Evolutionary conservation across 2,888 invertebrate genomes (phyloP).

Genomic region (Temnothorax rugatulus): DNA sequence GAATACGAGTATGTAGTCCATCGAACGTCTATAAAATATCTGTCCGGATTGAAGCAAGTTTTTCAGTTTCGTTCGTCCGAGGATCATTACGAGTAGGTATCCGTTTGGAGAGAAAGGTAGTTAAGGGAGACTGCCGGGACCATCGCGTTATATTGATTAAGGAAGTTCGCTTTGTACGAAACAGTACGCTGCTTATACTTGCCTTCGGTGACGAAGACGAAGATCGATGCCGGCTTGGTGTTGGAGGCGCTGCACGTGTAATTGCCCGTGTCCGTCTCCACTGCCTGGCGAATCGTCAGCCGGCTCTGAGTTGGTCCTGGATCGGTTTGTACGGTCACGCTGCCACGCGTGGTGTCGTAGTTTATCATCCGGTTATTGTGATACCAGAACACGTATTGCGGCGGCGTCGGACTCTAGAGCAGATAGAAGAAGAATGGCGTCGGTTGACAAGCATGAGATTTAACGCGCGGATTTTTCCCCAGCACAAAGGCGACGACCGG

Average conservation of each 20-base stretch:
- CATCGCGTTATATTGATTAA: conserved; percentile 36
- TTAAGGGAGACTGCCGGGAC: conserved; percentile 9
- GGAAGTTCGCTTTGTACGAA: neutral
- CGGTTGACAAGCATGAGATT: conserved; percentile 49
- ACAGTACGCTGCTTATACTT: conserved; percentile 81
- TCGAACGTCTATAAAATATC: neutral
- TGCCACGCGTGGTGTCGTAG: conserved; percentile 94
- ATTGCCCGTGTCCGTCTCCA: conserved; percentile 95
- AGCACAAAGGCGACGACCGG: conserved; percentile 26
- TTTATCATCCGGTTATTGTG: conserved; percentile 98
- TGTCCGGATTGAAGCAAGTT: neutral
- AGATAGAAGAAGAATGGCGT: conserved; percentile 51
- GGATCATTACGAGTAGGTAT: neutral
- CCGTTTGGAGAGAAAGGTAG: conserved; percentile 4
- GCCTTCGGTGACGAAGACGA: conserved; percentile 97
- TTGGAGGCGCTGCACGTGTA: conserved; percentile 96
- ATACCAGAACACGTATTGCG: conserved; percentile 98
- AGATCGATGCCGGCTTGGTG: conserved; percentile 95
- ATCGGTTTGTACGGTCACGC: conserved; percentile 93
- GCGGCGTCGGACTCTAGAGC: conserved; percentile 95
- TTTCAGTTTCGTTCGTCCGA: neutral
- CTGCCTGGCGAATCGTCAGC: conserved; percentile 93
- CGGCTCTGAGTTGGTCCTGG: conserved; percentile 95
- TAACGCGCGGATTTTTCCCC: conserved; percentile 50
- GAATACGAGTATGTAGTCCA: neutral